Conservation (phyloP, 2,113 vertebrate genomes). For the Sminthopsis crassicaudata region DNA sequence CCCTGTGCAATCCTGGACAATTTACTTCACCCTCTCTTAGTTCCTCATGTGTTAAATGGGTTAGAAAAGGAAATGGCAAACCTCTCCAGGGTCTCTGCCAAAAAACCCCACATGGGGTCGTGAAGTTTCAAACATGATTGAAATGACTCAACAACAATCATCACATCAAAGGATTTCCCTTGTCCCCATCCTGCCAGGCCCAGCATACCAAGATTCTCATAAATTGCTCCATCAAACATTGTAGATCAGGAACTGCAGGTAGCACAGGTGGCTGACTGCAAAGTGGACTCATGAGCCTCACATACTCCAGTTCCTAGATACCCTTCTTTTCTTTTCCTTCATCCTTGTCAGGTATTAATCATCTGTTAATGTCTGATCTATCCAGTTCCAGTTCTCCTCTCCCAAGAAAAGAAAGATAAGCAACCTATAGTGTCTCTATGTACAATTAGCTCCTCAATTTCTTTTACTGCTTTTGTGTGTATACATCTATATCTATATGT, state of each 20-base stretch:
- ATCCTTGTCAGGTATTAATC: not conserved
- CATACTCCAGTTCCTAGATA: not conserved
- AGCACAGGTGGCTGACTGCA: not conserved
- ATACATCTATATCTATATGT: not conserved
- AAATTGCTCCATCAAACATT: not conserved
- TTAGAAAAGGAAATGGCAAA: not conserved
- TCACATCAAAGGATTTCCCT: not conserved
- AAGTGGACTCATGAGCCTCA: not conserved
- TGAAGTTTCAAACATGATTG: not conserved
- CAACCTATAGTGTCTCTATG: not conserved
- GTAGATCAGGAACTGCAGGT: not conserved
- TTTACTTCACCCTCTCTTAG: too few relatives aligned
- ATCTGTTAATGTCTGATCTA: not conserved
- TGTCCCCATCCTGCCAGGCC: not conserved
- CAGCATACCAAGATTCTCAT: not conserved
- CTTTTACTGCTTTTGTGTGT: not conserved
- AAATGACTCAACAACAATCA: not conserved
- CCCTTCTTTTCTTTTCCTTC: not conserved
- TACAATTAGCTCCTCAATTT: not conserved
- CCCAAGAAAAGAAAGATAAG: not conserved
- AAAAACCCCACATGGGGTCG: not conserved
- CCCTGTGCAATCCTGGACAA: not conserved
- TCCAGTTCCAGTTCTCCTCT: not conserved
- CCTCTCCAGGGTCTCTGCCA: not conserved
- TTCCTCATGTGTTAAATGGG: too few relatives aligned